Conservation (phyloP, 2,113 vertebrate species). For the Pyxicephalus adspersus region DNA sequence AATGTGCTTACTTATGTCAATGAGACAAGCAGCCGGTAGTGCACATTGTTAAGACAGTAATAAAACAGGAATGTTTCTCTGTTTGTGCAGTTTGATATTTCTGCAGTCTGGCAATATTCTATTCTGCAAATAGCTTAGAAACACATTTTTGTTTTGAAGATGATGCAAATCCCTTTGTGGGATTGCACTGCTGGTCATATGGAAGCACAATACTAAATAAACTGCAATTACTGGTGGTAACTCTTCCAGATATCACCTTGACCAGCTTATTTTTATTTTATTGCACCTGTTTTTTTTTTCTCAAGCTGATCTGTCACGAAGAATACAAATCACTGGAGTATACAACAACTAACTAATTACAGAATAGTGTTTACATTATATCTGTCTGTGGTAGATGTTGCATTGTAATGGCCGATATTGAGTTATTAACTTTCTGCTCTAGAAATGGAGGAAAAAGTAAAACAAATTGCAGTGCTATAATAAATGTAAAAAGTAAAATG, state of each 20-base stretch:
- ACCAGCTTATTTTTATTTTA: constrained; percentile 25
- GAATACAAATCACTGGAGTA: no score
- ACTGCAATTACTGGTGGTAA: constrained; percentile 43
- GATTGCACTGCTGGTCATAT: constrained; percentile 53
- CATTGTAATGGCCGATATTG: no score
- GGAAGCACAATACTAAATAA: constrained; percentile 52
- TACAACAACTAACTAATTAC: no score
- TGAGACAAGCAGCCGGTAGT: constrained; percentile 53
- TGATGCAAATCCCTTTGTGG: constrained; percentile 56
- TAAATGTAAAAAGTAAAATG: no score
- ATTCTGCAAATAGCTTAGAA: constrained; percentile 54
- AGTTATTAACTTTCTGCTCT: no score
- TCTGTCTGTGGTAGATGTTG: no score
- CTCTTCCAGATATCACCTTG: constrained; percentile 21
- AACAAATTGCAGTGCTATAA: no score
- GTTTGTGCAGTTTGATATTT: constrained; percentile 56
- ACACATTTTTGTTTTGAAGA: constrained; percentile 51
- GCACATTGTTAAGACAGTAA: constrained; percentile 55
- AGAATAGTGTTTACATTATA: no score
- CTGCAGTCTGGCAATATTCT: constrained; percentile 55
- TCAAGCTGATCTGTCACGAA: no score
- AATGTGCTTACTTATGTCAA: constrained; percentile 58
- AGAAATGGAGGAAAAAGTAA: no score
- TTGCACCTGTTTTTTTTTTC: not conserved
- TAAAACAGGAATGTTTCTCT: constrained; percentile 55